These are phyloP conservation scores for Protula sp. DNA, from an alignment of 2,888 invertebrate species.

Conservation along the genomic window DNA sequence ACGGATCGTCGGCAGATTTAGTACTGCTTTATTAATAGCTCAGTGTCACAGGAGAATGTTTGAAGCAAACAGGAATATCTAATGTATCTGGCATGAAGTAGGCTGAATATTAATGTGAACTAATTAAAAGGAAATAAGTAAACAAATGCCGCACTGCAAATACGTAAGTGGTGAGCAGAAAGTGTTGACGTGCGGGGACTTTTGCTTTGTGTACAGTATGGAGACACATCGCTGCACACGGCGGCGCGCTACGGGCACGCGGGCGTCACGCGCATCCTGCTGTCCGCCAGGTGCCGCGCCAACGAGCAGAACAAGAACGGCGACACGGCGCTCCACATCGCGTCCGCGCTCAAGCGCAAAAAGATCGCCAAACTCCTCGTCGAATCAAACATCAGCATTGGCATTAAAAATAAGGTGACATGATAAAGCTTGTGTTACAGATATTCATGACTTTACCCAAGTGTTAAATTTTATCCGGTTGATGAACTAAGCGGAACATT, in stretches of 20 bases:
- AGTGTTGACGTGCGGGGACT: no score
- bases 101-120: no score
- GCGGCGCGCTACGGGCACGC: slow-evolving; percentile 94
- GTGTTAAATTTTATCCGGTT: background rate
- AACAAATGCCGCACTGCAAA: no score
- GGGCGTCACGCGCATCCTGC: slow-evolving; percentile 86
- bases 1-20: no score
- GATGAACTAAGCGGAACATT: background rate
- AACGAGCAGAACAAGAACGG: slow-evolving; percentile 86
- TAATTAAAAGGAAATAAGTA: no score
- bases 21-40: no score
- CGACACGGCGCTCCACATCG: slow-evolving; percentile 88
- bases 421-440: background rate
- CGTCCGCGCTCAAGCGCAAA: slow-evolving; percentile 85
- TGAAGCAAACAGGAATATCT: no score
- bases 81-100: no score
- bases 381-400: slow-evolving; percentile 74
- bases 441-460: background rate
- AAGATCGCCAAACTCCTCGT: slow-evolving; percentile 85
- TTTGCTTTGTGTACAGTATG: slow-evolving; percentile 64
- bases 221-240: slow-evolving; percentile 90
- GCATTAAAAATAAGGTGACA: slow-evolving; percentile 68
- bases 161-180: no score
- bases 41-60: no score
- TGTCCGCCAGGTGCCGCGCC: slow-evolving; percentile 80